These are phyloP conservation scores for Drosophila rellima DNA, from an alignment of 2,888 invertebrate genomes.

Conservation along the genomic window DNA sequence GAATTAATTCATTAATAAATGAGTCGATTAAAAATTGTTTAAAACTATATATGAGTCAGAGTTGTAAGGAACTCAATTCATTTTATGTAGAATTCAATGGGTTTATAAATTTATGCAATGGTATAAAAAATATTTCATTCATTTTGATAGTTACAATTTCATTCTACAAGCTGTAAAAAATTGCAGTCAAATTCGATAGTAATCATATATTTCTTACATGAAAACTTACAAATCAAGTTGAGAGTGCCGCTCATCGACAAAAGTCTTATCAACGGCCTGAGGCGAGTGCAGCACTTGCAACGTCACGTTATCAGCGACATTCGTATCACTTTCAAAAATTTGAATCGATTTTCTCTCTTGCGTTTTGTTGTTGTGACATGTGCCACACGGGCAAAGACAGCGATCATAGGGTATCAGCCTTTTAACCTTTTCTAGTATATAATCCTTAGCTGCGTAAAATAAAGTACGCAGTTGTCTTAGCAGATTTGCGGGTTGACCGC, in stretches of 20 bases:
- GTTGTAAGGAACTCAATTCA: too few species aligned
- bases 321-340: constrained; percentile 47
- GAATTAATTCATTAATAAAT: constrained; percentile 1
- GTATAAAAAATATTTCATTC: too few species aligned
- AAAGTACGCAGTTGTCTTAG: constrained; percentile 46
- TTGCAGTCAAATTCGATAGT: too few species aligned
- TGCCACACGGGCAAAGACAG: constrained; percentile 65
- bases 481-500: constrained; percentile 44
- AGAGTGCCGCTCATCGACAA: constrained; percentile 7
- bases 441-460: constrained; percentile 51
- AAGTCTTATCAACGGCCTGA: constrained; percentile 25
- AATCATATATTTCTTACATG: too few species aligned
- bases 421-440: constrained; percentile 66
- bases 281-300: constrained; percentile 42
- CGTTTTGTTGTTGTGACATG: constrained; percentile 10
- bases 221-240: constrained; percentile 44
- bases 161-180: too few species aligned
- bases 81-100: too few species aligned
- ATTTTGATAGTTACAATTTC: too few species aligned
- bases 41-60: not conserved
- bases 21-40: not conserved
- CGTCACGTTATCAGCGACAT: constrained; percentile 40
- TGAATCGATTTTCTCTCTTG: constrained; percentile 83
- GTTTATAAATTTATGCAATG: too few species aligned
- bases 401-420: constrained; percentile 34